These are phyloP conservation scores for Chrysocyon brachyurus DNA, from an alignment of 2,797 vertebrate species.

Conservation along the genomic window DNA sequence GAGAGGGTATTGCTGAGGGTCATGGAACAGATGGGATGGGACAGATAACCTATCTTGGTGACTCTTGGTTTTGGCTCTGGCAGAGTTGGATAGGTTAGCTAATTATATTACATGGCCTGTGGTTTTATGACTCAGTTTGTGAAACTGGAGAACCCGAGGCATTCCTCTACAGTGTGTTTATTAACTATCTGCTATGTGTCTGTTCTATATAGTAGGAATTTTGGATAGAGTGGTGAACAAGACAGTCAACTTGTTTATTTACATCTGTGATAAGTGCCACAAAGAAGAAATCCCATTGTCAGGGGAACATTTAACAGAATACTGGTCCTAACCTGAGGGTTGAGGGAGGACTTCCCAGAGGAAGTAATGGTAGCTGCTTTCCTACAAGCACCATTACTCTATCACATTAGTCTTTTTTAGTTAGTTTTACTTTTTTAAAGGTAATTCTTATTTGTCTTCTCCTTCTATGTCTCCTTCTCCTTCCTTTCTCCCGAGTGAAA, in stretches of 20 bases:
- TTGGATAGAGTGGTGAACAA: background rate
- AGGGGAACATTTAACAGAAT: background rate
- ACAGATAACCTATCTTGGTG: background rate
- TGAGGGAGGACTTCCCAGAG: slow-evolving; percentile 7
- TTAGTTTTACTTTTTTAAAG: background rate
- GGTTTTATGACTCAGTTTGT: slow-evolving; percentile 53
- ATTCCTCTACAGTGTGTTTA: slow-evolving; percentile 41
- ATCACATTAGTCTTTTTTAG: background rate
- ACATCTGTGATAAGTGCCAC: background rate
- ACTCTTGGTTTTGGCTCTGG: slow-evolving; percentile 51
- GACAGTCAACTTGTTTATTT: slow-evolving; percentile 27
- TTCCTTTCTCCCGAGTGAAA: background rate
- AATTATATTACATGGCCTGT: background rate
- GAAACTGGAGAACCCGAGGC: slow-evolving; percentile 36
- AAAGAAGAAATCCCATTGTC: background rate
- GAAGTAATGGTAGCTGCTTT: background rate
- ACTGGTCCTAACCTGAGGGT: background rate
- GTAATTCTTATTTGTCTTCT: background rate
- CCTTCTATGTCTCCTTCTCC: too few relatives aligned
- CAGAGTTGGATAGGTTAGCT: background rate
- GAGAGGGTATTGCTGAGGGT: background rate
- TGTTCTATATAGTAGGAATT: background rate
- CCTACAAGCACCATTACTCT: background rate
- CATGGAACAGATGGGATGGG: background rate
- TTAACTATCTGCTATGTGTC: slow-evolving; percentile 2